phyloP scores from a whole-genome alignment of 2,888 invertebrate species.

The Melieria picta region DNA sequence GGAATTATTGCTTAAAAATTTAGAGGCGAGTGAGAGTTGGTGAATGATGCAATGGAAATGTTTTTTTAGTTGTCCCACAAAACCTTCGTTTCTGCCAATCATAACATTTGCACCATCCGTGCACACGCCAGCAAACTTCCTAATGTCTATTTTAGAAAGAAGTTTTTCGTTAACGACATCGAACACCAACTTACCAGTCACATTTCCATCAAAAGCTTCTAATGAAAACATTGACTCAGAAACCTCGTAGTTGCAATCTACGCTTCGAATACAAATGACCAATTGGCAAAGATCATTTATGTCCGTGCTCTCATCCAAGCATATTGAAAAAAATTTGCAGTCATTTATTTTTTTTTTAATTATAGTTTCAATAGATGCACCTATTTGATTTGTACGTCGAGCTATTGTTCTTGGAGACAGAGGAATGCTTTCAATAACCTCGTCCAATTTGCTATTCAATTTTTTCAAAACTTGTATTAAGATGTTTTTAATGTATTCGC shows the following conservation, averaged over 20 bases:
- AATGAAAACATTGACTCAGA: constrained; percentile 21
- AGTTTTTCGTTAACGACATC: constrained; percentile 17
- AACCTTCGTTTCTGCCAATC: constrained; percentile 7
- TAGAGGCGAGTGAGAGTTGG: constrained; percentile 11
- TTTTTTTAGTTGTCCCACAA: constrained; percentile 18
- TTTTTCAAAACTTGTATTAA: constrained; percentile 2
- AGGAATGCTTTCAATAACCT: too few relatives aligned
- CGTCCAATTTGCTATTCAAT: not conserved
- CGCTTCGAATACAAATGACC: constrained; percentile 18
- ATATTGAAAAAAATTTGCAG: too few relatives aligned
- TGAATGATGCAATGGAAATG: constrained; percentile 17
- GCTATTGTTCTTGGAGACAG: too few relatives aligned
- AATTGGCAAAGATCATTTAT: constrained; percentile 11
- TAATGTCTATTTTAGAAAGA: not conserved
- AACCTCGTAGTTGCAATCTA: constrained; percentile 15
- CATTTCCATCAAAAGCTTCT: constrained; percentile 13
- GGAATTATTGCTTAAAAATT: constrained; percentile 4
- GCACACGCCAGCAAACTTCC: constrained; percentile 14
- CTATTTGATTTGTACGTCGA: too few relatives aligned
- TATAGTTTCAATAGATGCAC: too few relatives aligned
- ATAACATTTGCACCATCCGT: constrained; percentile 26
- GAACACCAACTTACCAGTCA: constrained; percentile 19
- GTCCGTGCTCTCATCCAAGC: too few relatives aligned
- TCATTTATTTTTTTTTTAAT: too few relatives aligned
- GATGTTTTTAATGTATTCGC: not conserved